These are phyloP conservation scores for Acleris cristana DNA, from an alignment of 2,888 invertebrate genomes.

Conservation along the genomic window DNA sequence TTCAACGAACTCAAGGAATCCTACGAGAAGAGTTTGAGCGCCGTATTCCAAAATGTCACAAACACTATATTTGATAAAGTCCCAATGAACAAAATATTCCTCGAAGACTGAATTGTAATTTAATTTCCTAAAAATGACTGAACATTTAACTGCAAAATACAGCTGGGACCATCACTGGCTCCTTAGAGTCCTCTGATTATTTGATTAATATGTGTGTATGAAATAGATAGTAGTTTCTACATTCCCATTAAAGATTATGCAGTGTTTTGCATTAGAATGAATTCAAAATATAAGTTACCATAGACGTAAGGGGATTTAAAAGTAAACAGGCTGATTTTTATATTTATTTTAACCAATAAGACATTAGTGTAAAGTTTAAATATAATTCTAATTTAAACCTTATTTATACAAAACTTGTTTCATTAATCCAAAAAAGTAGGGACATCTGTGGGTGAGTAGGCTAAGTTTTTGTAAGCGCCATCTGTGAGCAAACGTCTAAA, in stretches of 20 bases:
- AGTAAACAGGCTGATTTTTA: constrained; percentile 3
- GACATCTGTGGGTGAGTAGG: constrained; percentile 48
- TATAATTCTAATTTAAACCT: constrained; percentile 16
- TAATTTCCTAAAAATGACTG: background rate
- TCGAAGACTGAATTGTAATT: constrained; percentile 57
- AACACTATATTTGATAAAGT: constrained; percentile 88
- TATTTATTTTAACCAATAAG: constrained; percentile 17
- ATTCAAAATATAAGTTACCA: constrained; percentile 3
- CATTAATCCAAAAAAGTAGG: constrained; percentile 19
- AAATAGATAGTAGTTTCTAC: too few relatives aligned
- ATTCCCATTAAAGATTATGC: background rate
- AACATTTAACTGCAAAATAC: background rate
- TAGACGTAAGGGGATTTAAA: background rate
- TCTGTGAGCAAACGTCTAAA: background rate
- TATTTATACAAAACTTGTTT: constrained; percentile 18
- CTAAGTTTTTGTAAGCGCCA: constrained; percentile 25
- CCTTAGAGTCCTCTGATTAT: too few relatives aligned
- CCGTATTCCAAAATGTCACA: constrained; percentile 86
- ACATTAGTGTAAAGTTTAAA: constrained; percentile 1
- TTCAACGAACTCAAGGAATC: constrained; percentile 87
- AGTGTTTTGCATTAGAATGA: background rate
- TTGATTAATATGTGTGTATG: too few relatives aligned
- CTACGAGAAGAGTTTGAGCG: constrained; percentile 87
- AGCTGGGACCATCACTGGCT: background rate
- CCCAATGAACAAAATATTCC: constrained; percentile 86